Conservation (phyloP, 2,113 vertebrate species). For the Cromileptes altivelis region DNA sequence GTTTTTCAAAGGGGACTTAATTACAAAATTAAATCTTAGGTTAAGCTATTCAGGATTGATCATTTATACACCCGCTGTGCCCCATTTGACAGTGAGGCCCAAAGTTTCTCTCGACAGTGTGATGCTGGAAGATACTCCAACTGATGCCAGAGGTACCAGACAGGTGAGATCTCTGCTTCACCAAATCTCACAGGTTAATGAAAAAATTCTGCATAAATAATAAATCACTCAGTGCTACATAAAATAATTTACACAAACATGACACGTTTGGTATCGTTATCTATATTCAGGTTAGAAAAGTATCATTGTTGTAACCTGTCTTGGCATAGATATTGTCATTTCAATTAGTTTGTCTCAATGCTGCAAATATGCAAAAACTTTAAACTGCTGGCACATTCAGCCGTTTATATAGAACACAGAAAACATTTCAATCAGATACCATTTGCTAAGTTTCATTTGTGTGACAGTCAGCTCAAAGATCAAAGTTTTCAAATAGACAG, state of each 20-base stretch:
- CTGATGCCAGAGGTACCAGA: conserved; percentile 21
- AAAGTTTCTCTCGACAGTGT: conserved; percentile 55
- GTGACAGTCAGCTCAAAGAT: background rate
- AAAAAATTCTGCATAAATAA: conserved; percentile 41
- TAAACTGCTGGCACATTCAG: background rate
- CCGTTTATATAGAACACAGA: background rate
- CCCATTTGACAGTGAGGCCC: conserved; percentile 29
- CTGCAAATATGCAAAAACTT: background rate
- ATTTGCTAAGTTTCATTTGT: background rate
- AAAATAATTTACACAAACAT: too few relatives aligned
- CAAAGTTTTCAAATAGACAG: background rate
- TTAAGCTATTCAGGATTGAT: background rate
- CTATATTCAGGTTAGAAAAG: background rate
- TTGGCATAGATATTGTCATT: background rate
- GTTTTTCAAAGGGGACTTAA: background rate
- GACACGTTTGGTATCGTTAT: too few relatives aligned
- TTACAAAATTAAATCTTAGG: background rate
- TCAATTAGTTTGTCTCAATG: background rate
- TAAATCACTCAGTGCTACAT: background rate
- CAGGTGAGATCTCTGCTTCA: conserved; percentile 33
- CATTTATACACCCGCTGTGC: background rate
- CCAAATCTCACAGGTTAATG: conserved; percentile 57
- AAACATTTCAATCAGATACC: background rate
- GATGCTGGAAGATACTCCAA: conserved; percentile 10
- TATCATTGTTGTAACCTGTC: background rate